These are phyloP conservation scores for Fragum fragum DNA, from an alignment of 2,888 invertebrate genomes.

Conservation along the genomic window DNA sequence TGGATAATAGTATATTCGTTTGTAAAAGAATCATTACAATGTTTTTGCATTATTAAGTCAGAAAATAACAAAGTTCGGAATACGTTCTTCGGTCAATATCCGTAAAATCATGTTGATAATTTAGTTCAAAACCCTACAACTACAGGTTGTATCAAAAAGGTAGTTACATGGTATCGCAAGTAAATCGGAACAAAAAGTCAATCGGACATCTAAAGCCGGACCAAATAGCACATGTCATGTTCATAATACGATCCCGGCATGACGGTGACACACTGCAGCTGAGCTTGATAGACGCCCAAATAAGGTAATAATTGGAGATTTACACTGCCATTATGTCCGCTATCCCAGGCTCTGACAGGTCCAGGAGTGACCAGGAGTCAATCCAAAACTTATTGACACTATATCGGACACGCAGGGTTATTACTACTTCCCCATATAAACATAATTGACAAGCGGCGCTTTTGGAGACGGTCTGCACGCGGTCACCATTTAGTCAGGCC, in stretches of 20 bases:
- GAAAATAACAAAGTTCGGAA: too few species aligned
- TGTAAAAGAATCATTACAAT: too few species aligned
- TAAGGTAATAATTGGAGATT: conserved; percentile 26
- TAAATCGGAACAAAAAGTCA: too few species aligned
- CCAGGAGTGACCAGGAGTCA: conserved; percentile 22
- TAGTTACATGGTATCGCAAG: too few species aligned
- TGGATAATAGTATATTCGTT: too few species aligned
- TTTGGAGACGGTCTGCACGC: conserved; percentile 7
- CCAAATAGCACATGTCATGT: conserved; percentile 8
- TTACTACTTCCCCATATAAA: conserved; percentile 3
- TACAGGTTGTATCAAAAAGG: too few species aligned
- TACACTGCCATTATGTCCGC: conserved; percentile 11
- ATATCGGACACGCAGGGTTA: conserved; percentile 2
- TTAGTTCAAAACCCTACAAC: too few species aligned
- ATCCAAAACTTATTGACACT: conserved; percentile 19
- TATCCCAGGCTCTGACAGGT: conserved; percentile 26
- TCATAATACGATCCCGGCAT: conserved; percentile 18
- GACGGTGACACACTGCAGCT: conserved; percentile 20
- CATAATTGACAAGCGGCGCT: not conserved
- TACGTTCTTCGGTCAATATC: too few species aligned
- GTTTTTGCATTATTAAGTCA: too few species aligned
- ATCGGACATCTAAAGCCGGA: not conserved
- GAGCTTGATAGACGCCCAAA: conserved; percentile 14
- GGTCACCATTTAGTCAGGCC: too few species aligned
- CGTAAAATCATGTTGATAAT: too few species aligned